A percentile compares a stretch with the other conserved stretches of the same genome.
phyloP scores from a whole-genome alignment of 2,888 invertebrate species.

The Myopa testacea region DNA sequence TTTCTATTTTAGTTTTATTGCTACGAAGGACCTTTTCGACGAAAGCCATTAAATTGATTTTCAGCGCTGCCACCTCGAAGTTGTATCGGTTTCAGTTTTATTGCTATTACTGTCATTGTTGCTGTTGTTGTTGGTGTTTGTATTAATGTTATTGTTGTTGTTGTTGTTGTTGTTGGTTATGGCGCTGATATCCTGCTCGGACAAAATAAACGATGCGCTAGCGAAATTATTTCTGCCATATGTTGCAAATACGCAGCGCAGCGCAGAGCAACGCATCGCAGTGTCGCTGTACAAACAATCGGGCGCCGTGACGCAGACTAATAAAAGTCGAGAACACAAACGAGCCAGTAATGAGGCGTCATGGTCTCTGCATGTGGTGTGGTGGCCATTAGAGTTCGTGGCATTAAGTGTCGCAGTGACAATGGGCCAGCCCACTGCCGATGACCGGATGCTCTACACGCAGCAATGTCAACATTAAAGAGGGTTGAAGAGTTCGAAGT shows the following conservation, averaged over 20 bases:
- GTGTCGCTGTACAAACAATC: neutral
- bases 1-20: conserved; percentile 24
- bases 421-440: no score
- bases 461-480: no score
- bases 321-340: conserved; percentile 25
- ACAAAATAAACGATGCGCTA: neutral
- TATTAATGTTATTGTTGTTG: conserved; percentile 2
- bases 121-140: neutral
- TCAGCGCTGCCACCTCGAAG: neutral
- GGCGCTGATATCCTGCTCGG: neutral
- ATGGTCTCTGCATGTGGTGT: conserved; percentile 11
- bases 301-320: neutral
- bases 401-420: conserved; percentile 11
- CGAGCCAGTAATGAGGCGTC: conserved; percentile 31
- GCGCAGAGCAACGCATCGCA: neutral
- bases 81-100: conserved; percentile 8
- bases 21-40: conserved; percentile 10
- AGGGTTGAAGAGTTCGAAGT: no score
- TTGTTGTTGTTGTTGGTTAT: neutral
- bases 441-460: no score
- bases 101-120: neutral
- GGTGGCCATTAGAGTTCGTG: conserved; percentile 12
- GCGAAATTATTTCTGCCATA: conserved; percentile 23
- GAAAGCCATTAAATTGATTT: conserved; percentile 19
- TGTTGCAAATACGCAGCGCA: conserved; percentile 19